Percentiles rank a stretch among this genome's conserved stretches.
Evolutionary conservation across 2,797 vertebrate species (phyloP).

Genomic region (Eulemur rubriventer): DNA sequence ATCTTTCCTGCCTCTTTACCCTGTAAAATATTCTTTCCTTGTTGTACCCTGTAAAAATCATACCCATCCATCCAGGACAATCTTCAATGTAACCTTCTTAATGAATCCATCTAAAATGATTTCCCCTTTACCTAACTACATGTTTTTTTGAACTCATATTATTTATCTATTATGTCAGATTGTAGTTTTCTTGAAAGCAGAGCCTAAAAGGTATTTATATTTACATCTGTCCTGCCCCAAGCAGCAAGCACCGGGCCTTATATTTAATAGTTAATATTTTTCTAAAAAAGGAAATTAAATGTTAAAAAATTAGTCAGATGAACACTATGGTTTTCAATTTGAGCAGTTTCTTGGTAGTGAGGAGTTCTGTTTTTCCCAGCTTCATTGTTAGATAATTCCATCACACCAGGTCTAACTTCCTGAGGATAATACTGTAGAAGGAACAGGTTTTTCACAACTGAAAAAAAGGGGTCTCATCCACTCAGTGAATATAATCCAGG

Average conservation of each 20-base stretch:
- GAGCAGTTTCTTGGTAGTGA: not conserved
- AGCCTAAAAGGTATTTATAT: not conserved
- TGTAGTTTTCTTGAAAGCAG: not conserved
- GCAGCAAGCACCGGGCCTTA: not conserved
- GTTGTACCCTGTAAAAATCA: not conserved
- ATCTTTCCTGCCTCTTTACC: not conserved
- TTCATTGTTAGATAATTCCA: not conserved
- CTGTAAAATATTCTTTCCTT: not conserved
- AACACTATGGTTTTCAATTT: not conserved
- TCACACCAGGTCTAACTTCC: not conserved
- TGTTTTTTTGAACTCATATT: not conserved
- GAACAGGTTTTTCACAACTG: not conserved
- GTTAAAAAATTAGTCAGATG: not conserved
- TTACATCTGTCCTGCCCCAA: not conserved
- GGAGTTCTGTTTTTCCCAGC: not conserved
- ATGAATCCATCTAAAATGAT: not conserved
- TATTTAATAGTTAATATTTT: not conserved
- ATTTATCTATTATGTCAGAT: not conserved
- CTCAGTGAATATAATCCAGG: not conserved
- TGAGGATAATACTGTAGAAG: not conserved
- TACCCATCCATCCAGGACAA: not conserved
- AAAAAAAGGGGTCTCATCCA: not conserved
- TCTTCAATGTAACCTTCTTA: not conserved
- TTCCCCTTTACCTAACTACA: not conserved
- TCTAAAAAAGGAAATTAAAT: not conserved